A percentile compares a stretch with the other conserved stretches of the same genome.
These are phyloP conservation scores for Sebastolobus alascanus DNA, from an alignment of 2,797 vertebrate species.

Conservation along the genomic window DNA sequence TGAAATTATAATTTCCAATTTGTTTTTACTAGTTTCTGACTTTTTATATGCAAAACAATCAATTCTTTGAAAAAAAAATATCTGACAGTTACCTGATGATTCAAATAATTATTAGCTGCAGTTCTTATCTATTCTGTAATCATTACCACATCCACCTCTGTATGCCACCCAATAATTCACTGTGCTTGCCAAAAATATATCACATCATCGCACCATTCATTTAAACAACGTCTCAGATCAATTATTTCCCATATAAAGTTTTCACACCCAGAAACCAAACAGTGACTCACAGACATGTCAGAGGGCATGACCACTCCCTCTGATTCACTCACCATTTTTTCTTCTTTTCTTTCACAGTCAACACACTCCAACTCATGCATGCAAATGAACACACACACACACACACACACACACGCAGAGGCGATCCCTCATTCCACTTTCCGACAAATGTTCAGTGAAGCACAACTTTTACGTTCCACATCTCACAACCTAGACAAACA, in stretches of 20 bases:
- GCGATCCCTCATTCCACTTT: conserved; percentile 56
- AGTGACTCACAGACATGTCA: conserved; percentile 50
- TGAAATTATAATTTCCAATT: background rate
- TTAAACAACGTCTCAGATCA: conserved; percentile 33
- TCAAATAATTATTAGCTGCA: background rate
- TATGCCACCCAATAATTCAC: background rate
- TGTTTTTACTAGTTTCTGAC: too few relatives aligned
- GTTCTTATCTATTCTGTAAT: background rate
- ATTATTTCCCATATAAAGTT: conserved; percentile 37
- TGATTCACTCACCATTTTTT: conserved; percentile 47
- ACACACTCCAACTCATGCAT: conserved; percentile 40
- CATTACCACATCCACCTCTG: background rate
- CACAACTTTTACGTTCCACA: conserved; percentile 58
- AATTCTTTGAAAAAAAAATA: background rate
- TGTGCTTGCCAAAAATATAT: conserved; percentile 24
- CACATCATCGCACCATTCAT: background rate
- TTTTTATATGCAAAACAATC: background rate
- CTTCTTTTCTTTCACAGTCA: conserved; percentile 41
- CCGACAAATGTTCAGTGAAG: conserved; percentile 66
- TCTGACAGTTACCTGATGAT: background rate
- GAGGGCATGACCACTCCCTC: conserved; percentile 62
- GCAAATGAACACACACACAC: conserved; percentile 39
- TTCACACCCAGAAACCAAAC: conserved; percentile 72
- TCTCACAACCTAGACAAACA: conserved; percentile 67
- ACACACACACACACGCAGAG: conserved; percentile 26